Base-by-base conservation (phyloP, 2,888 invertebrate species). In the Xanthia togata region DNA sequence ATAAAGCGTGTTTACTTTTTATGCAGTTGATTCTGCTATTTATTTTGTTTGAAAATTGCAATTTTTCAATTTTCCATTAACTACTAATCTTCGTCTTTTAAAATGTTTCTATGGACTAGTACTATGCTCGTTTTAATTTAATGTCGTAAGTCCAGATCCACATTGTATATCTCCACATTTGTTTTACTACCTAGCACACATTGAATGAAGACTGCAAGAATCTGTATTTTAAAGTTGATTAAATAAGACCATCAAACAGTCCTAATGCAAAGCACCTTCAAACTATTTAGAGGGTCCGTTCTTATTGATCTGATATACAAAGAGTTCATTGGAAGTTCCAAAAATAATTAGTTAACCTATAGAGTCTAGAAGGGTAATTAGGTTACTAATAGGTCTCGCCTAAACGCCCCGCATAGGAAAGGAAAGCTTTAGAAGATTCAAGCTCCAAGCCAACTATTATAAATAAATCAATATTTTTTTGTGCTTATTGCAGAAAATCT, bases 241-340 rank as follows among this genome's bases (percentile, higher is more conserved):
- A 59, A 20, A 57, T 59, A 60, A 65, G 60, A 65, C 70, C 80
- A 35, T 70, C 74, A 67, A 68, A 55, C 26, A 26, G 57, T 62
- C 41, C 62, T 81, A 79, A 81, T 31, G 1, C 23, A 62, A 74
- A 63, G 0, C 38, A 63, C 84, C 80, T 84, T 70, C 79, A 41
- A 62, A 44, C 35, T 55, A 31, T 74, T 84, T 81, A 70, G 73
- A 84, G 41, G 6, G 9, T 60, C 70, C 23, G 53, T 59, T 57
- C 44, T 79, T 60, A 81, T 47, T 55, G 17, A 41, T 35, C 26
- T 60, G 1, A 20, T 71, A 53, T 8, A 59, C 47, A 72, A 59
- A 78, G 38, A 57, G 23, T 57, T 38, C 17, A 74, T 53, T 14
- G 3, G 50, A 62, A 53, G 14, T 63, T 44, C 8, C 23, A 9